phyloP scores from a whole-genome alignment of 2,888 invertebrate species.

The Dicycla oo region DNA sequence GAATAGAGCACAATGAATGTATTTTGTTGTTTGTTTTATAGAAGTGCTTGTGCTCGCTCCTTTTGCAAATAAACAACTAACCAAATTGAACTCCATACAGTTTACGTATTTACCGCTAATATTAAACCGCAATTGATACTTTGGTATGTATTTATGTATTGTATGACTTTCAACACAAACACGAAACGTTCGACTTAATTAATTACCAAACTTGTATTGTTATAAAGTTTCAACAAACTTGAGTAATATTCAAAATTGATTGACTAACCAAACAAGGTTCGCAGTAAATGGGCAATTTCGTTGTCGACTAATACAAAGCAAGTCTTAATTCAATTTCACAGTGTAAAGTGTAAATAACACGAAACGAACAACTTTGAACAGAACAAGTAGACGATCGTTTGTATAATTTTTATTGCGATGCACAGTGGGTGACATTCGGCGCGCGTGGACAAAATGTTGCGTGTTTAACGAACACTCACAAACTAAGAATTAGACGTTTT shows the following conservation, averaged over 20 bases:
- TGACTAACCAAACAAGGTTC: conserved; percentile 51
- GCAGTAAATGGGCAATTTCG: conserved; percentile 52
- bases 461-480: conserved; percentile 68
- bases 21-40: conserved; percentile 43
- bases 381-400: conserved; percentile 45
- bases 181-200: conserved; percentile 51
- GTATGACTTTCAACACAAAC: conserved; percentile 33
- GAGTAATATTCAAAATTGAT: conserved; percentile 57
- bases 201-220: conserved; percentile 44
- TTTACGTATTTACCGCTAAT: background rate
- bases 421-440: conserved; percentile 35
- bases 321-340: conserved; percentile 65
- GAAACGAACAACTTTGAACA: conserved; percentile 54
- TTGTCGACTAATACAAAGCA: conserved; percentile 55
- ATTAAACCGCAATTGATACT: conserved; percentile 27
- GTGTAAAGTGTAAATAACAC: conserved; percentile 62
- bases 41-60: background rate
- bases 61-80: conserved; percentile 1
- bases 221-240: conserved; percentile 56
- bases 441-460: conserved; percentile 53
- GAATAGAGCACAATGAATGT: conserved; percentile 43
- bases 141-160: background rate
- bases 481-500: conserved; percentile 75
- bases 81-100: background rate
- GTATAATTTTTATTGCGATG: conserved; percentile 56